phyloP scores from a whole-genome alignment of 2,797 vertebrate species.

The Peromyscus aztecus region DNA sequence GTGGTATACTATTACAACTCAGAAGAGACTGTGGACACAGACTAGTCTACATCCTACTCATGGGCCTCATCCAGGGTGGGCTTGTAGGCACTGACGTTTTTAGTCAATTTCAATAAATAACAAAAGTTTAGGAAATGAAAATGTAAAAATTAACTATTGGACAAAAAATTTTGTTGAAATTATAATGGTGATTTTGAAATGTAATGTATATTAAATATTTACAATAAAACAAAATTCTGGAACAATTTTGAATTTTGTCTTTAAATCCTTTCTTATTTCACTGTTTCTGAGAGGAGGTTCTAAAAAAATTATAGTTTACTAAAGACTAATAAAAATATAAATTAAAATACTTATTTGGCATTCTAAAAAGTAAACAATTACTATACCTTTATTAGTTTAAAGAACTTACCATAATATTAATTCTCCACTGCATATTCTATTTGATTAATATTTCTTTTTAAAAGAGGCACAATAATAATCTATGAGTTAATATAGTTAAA shows the following conservation, averaged over 20 bases:
- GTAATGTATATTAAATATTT: background rate
- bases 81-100: background rate
- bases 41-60: background rate
- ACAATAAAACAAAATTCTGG: background rate
- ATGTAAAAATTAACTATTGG: background rate
- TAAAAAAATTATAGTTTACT: conserved; percentile 36
- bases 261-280: background rate
- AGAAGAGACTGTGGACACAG: background rate
- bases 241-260: conserved; percentile 7
- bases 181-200: background rate
- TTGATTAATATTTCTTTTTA: conserved; percentile 65
- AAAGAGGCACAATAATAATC: conserved; percentile 27
- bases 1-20: background rate
- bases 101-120: background rate
- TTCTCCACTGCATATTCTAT: conserved; percentile 7
- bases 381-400: conserved; percentile 39
- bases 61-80: background rate
- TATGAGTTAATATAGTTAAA: conserved; percentile 53
- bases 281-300: conserved; percentile 30
- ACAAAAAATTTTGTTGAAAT: conserved; percentile 1
- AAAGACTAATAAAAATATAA: conserved; percentile 49
- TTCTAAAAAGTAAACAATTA: background rate
- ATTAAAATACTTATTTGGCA: background rate
- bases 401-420: background rate
- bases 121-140: background rate